phyloP scores from a whole-genome alignment of 1,140 invertebrate species.

The Drosophila gunungcola region DNA sequence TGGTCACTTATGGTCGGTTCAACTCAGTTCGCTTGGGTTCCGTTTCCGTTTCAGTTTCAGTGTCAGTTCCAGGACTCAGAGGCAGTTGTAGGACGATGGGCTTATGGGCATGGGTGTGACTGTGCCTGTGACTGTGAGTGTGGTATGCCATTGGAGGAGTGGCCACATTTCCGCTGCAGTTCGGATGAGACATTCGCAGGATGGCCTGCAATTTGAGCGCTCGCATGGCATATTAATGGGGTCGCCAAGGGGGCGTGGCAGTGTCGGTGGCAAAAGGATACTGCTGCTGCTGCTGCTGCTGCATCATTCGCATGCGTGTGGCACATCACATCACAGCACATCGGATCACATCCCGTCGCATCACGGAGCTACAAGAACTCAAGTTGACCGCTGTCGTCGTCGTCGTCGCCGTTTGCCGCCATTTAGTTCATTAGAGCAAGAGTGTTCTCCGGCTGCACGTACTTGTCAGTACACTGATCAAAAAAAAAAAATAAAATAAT shows the following conservation, averaged over 20 bases:
- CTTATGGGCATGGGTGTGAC: neutral
- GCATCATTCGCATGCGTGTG: constrained; percentile 62
- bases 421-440: constrained; percentile 81
- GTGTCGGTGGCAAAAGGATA: neutral
- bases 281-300: neutral
- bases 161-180: constrained; percentile 74
- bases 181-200: constrained; percentile 58
- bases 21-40: constrained; percentile 17
- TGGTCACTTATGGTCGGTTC: constrained; percentile 43
- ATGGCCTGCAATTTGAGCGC: constrained; percentile 77
- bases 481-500: too few relatives aligned
- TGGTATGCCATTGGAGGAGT: constrained; percentile 27
- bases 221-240: constrained; percentile 75
- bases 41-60: constrained; percentile 11
- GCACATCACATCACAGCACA: constrained; percentile 40
- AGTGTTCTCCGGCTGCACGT: constrained; percentile 73
- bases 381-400: constrained; percentile 34
- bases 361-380: constrained; percentile 19
- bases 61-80: constrained; percentile 1
- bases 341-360: constrained; percentile 9
- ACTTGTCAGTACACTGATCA: constrained; percentile 9
- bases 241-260: constrained; percentile 27
- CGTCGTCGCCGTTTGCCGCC: constrained; percentile 55
- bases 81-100: neutral
- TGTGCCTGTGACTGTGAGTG: too few relatives aligned